These are phyloP conservation scores for Drosophila orena DNA, from an alignment of 1,140 invertebrate species.

Conservation along the genomic window DNA sequence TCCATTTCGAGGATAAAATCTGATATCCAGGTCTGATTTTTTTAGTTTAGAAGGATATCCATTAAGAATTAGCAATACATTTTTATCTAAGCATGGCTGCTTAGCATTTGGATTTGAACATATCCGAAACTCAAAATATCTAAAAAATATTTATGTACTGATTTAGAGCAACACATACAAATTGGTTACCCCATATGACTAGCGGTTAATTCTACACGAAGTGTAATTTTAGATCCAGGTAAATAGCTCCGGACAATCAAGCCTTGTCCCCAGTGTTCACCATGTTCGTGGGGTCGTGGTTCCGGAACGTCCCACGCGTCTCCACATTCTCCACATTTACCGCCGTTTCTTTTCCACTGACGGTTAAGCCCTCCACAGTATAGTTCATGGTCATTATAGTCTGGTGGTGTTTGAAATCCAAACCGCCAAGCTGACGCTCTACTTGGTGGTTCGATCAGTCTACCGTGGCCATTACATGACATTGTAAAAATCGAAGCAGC, in stretches of 20 bases:
- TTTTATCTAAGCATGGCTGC: slow-evolving; percentile 91
- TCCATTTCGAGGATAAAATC: slow-evolving; percentile 91
- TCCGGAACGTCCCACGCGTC: slow-evolving; percentile 91
- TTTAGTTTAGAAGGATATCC: slow-evolving; percentile 73
- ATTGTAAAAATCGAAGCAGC: slow-evolving; percentile 5
- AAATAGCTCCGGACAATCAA: slow-evolving; percentile 92
- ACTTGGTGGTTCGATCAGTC: slow-evolving; percentile 93
- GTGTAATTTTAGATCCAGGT: slow-evolving; percentile 88
- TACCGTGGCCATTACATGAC: slow-evolving; percentile 87
- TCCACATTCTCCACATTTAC: slow-evolving; percentile 95
- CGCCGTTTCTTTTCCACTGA: slow-evolving; percentile 89
- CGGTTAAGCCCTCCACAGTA: slow-evolving; percentile 94
- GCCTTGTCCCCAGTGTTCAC: slow-evolving; percentile 92
- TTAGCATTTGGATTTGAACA: slow-evolving; percentile 89
- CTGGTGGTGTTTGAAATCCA: slow-evolving; percentile 90
- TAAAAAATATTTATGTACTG: slow-evolving; percentile 14
- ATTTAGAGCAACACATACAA: not conserved
- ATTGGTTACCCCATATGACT: slow-evolving; percentile 89
- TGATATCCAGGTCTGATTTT: slow-evolving; percentile 84
- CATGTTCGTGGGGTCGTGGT: slow-evolving; percentile 92
- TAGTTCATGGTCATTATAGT: slow-evolving; percentile 96
- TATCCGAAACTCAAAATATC: slow-evolving; percentile 93
- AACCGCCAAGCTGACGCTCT: slow-evolving; percentile 90
- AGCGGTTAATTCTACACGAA: slow-evolving; percentile 92
- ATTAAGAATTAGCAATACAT: slow-evolving; percentile 88